Percentiles rank a stretch among this genome's conserved stretches.
Evolutionary conservation across 2,888 invertebrate species (phyloP).

Genomic region (Polia nebulosa): DNA sequence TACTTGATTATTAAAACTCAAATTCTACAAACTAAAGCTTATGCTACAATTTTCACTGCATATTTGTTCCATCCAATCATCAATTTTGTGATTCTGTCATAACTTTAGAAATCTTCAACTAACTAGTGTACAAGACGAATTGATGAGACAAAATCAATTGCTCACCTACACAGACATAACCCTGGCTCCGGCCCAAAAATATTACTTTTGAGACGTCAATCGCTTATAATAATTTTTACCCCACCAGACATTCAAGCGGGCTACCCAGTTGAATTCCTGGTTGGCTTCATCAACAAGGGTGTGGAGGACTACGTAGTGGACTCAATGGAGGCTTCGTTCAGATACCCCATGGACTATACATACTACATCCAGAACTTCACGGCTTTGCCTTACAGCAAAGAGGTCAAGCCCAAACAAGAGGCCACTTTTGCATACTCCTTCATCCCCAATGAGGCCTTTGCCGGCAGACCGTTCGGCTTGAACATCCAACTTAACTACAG

Average conservation of each 20-base stretch:
- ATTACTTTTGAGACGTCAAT: not conserved
- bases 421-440: constrained; percentile 99
- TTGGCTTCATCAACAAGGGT: constrained; percentile 99
- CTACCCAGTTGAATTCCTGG: constrained; percentile 97
- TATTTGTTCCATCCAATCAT: too few relatives aligned
- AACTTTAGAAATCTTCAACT: not conserved
- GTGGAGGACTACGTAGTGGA: constrained; percentile 97
- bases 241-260: constrained; percentile 97
- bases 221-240: not conserved
- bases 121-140: not conserved
- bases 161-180: not conserved
- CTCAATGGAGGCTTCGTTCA: constrained; percentile 98
- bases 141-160: not conserved
- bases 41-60: too few relatives aligned
- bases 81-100: not conserved
- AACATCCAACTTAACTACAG: constrained; percentile 98
- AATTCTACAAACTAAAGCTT: too few relatives aligned
- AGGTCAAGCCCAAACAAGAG: constrained; percentile 97
- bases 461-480: constrained; percentile 98
- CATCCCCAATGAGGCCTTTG: constrained; percentile 98
- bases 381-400: constrained; percentile 95
- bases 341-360: constrained; percentile 99
- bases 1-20: too few relatives aligned
- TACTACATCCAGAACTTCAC: constrained; percentile 99
- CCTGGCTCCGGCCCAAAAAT: constrained; percentile 25